Base-by-base conservation (phyloP, 2,113 vertebrate species). In the Vombatus ursinus region DNA sequence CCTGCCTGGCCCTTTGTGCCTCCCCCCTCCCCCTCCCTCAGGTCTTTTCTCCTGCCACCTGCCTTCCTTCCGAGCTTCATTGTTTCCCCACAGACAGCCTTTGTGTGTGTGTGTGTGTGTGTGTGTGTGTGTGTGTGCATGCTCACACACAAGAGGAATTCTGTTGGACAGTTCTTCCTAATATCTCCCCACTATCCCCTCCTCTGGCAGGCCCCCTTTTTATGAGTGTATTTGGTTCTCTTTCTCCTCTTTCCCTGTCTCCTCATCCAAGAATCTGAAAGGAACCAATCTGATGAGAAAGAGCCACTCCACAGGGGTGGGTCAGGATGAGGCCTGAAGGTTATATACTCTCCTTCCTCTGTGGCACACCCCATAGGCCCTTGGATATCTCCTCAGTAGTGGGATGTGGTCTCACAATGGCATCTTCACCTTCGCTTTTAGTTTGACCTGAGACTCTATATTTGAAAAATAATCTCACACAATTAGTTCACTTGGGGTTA, bases 1-100 rank as follows among this genome's bases (percentile, higher is more conserved):
- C 52, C 68, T 0, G 28, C 61, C 93, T 91, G 57, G n/a, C n/a
- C 51, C 93, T 93, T 68, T 90, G 54, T 68, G 1, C 37, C 49
- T 50, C 47, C 47, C n/a, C 49, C n/a, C 68, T 44, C 68, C 68
- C 68, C 68, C 68, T 84, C 47, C 28, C 52, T 53, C 50, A 94
- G 84, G 52, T 48, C 92, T 94, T 89, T 92, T 95, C 50, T 95
- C 84, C 47, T 92, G 91, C 50, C 94, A 92, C 90, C 89, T 92
- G 94, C 52, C 54, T n/a, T 54, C 26, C 50, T 90, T 92, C 9
- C 84, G 16, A 91, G 50, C 89, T 90, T 89, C 12, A 51, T 14
- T 37, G n/a, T 84, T 84, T 91, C 28, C 31, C 61, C 90, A 91
- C 84, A 48, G 89, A 68, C 9, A 26, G 50, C 50, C 23, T 0